Conservation (phyloP, 2,888 invertebrate species). For the Diarsia mendica region DNA sequence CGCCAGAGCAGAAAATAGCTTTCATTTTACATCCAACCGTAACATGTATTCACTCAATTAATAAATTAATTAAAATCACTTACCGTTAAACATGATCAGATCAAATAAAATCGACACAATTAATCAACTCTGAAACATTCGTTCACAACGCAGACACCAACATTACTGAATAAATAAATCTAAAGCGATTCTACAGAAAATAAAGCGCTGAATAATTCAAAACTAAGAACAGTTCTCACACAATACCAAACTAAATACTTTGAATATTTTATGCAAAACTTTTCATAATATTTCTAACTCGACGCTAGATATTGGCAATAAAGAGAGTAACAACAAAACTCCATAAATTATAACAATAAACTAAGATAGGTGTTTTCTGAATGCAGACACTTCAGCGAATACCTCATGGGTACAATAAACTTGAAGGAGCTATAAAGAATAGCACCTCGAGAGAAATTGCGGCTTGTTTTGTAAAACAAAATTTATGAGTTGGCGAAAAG, state of each 20-base stretch:
- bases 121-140: constrained; percentile 9
- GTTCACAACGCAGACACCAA: not conserved
- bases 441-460: constrained; percentile 60
- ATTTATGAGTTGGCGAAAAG: constrained; percentile 55
- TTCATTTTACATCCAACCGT: not conserved
- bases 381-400: constrained; percentile 54
- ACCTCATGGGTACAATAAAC: constrained; percentile 63
- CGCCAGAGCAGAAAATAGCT: not conserved
- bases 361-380: constrained; percentile 58
- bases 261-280: constrained; percentile 40
- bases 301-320: constrained; percentile 42
- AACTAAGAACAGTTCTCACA: constrained; percentile 19
- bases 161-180: constrained; percentile 18
- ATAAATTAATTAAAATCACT: constrained; percentile 15
- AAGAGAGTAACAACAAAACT: constrained; percentile 48
- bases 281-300: constrained; percentile 43
- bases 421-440: constrained; percentile 60
- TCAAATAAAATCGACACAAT: constrained; percentile 18
- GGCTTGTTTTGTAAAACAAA: constrained; percentile 53
- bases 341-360: constrained; percentile 63
- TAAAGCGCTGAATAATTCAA: constrained; percentile 33
- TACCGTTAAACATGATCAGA: constrained; percentile 14
- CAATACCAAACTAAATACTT: constrained; percentile 33
- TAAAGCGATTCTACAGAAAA: constrained; percentile 12
- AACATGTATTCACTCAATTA: not conserved